These are phyloP conservation scores for Botia almorhae DNA, from an alignment of 2,797 vertebrate genomes.

Conservation along the genomic window DNA sequence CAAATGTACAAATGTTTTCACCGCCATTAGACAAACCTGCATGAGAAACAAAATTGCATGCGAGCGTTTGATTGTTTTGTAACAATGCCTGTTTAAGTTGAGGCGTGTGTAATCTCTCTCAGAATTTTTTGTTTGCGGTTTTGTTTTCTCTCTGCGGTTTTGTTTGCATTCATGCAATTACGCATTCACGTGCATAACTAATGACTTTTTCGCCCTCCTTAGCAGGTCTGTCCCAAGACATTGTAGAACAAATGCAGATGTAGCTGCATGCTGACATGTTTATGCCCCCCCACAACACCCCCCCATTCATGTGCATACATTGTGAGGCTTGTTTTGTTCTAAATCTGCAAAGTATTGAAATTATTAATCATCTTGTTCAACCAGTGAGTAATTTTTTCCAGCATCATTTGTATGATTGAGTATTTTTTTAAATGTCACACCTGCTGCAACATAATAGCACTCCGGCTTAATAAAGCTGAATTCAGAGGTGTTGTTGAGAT, in stretches of 20 bases:
- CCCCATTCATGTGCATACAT: constrained; percentile 36
- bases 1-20: constrained; percentile 45
- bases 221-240: constrained; percentile 41
- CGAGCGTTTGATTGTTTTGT: constrained; percentile 44
- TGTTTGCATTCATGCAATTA: constrained; percentile 43
- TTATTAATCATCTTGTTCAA: constrained; percentile 22
- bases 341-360: constrained; percentile 35
- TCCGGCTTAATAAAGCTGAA: too few species aligned
- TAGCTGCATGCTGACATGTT: too few species aligned
- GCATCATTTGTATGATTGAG: constrained; percentile 14
- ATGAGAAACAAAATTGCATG: constrained; percentile 34
- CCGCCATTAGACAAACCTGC: constrained; percentile 39
- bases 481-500: too few species aligned
- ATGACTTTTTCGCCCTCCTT: constrained; percentile 43
- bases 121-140: too few species aligned
- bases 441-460: too few species aligned
- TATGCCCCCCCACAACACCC: not conserved
- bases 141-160: constrained; percentile 52
- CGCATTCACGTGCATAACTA: constrained; percentile 35
- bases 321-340: constrained; percentile 36
- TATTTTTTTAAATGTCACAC: too few species aligned
- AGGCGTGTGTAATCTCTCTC: constrained; percentile 51
- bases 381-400: constrained; percentile 22
- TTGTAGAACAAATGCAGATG: constrained; percentile 42
- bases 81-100: constrained; percentile 51